Evolutionary conservation across 2,797 vertebrate species (phyloP), one percentile per base, ranked within the genome.

Genomic region (Sebastes jordani): DNA sequence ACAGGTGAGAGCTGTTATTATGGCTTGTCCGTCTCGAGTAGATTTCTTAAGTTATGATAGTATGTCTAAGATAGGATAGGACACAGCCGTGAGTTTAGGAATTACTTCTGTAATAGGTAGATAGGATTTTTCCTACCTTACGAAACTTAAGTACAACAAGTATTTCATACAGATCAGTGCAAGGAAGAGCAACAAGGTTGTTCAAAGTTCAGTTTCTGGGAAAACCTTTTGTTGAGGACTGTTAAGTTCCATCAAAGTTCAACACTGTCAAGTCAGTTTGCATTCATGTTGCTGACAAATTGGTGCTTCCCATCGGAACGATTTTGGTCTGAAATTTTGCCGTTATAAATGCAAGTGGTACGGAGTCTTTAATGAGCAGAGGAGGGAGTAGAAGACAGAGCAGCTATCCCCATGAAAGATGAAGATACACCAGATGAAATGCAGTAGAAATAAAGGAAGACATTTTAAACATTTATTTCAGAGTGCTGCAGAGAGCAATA

Each of bases 151-250:
- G 42, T 46, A 46, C 0, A 46, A 46, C 3, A 46, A 46, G 7
- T 49, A 20, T 2, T 18, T 52, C 4, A 52, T 52, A 52, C 49
- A 0, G 49, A n/a, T 52, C 49, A 52, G 8, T 52, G 7, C 49
- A 52, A n/a, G 49, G 49, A 52, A n/a, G 0, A 0, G 0, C 1
- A 3, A 52, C 18, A 52, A 52, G 46, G 46, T 52, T 52, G 18
- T 0, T 46, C 0, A 46, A 4, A 1, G 38, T n/a, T 52, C 46
- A n/a, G 49, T 2, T 52, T 52, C 49, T 1, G 20, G 49, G 49
- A 5, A 52, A 46, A 46, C 14, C 42, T 46, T 46, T 46, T 46
- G 4, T 52, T 0, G 18, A 52, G 20, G 49, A n/a, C 20, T 52
- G 49, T 52, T 52, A 52, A n/a, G 20, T n/a, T 52, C 49, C 49